Evolutionary conservation across 2,888 invertebrate species (phyloP).

Genomic region (Ptychoptera albimana): DNA sequence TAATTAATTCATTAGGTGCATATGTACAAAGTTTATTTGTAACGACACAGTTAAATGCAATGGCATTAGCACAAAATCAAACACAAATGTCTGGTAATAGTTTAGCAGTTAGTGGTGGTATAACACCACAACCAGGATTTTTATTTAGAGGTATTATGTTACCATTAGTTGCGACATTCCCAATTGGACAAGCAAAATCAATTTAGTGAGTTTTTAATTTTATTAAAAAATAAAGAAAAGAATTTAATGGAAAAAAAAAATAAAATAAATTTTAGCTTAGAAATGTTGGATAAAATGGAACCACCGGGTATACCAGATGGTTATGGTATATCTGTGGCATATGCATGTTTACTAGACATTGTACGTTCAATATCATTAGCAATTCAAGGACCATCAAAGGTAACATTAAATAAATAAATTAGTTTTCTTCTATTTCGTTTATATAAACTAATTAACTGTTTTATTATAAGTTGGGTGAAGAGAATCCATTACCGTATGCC

Average conservation of each 20-base stretch:
- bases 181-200: slow-evolving; percentile 73
- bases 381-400: slow-evolving; percentile 41
- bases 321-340: slow-evolving; percentile 91
- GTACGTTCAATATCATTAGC: slow-evolving; percentile 70
- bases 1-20: slow-evolving; percentile 83
- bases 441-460: neutral
- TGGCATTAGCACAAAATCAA: slow-evolving; percentile 8
- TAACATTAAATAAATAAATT: slow-evolving; percentile 18
- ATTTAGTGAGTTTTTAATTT: slow-evolving; percentile 57
- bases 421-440: slow-evolving; percentile 11
- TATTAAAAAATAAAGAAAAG: no score
- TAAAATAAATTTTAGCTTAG: slow-evolving; percentile 46
- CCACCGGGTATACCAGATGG: slow-evolving; percentile 91
- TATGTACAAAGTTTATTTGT: slow-evolving; percentile 87
- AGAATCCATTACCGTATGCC: slow-evolving; percentile 31
- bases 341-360: slow-evolving; percentile 82
- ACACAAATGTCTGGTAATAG: slow-evolving; percentile 7
- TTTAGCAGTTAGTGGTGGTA: slow-evolving; percentile 42
- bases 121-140: slow-evolving; percentile 81
- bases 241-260: slow-evolving; percentile 4
- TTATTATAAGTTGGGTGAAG: slow-evolving; percentile 18
- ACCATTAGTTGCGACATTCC: slow-evolving; percentile 71
- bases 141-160: slow-evolving; percentile 86
- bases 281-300: slow-evolving; percentile 91
- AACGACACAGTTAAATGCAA: slow-evolving; percentile 39